Evolutionary conservation across 1,140 invertebrate species (phyloP).

Genomic region (Drosophila saltans): DNA sequence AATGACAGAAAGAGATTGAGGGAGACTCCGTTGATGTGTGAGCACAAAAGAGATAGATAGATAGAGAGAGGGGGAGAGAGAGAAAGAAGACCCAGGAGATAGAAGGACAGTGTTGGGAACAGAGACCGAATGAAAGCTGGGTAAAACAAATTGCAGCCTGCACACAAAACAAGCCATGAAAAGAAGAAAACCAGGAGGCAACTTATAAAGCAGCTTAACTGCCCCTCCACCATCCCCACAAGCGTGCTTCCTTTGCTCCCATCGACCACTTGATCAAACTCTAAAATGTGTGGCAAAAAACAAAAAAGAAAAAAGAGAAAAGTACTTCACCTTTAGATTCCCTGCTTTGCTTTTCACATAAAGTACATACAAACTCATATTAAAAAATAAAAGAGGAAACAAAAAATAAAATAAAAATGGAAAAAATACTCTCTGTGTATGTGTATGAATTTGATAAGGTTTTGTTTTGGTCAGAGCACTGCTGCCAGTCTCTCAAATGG

Average conservation of each 20-base stretch:
- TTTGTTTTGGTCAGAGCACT: constrained; percentile 44
- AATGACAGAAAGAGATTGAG: constrained; percentile 7
- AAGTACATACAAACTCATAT: background rate
- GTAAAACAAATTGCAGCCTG: constrained; percentile 69
- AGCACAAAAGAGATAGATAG: background rate
- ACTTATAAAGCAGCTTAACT: constrained; percentile 49
- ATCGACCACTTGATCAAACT: background rate
- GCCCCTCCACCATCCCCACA: background rate
- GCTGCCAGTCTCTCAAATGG: constrained; percentile 3
- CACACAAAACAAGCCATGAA: constrained; percentile 49
- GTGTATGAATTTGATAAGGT: constrained; percentile 67
- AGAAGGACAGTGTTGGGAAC: constrained; percentile 20
- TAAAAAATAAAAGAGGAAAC: background rate
- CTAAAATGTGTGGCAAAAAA: no score
- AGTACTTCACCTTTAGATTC: background rate
- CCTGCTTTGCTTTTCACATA: background rate
- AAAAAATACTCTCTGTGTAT: constrained; percentile 32
- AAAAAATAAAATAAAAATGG: background rate
- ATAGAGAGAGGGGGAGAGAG: background rate
- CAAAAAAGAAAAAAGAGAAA: no score
- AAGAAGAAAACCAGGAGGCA: constrained; percentile 2
- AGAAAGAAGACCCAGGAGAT: background rate
- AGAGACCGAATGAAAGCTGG: background rate
- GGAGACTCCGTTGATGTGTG: no score
- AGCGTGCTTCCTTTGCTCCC: background rate